Evolutionary conservation across 2,797 vertebrate species (phyloP).

Genomic region (Lepus oiostolus): DNA sequence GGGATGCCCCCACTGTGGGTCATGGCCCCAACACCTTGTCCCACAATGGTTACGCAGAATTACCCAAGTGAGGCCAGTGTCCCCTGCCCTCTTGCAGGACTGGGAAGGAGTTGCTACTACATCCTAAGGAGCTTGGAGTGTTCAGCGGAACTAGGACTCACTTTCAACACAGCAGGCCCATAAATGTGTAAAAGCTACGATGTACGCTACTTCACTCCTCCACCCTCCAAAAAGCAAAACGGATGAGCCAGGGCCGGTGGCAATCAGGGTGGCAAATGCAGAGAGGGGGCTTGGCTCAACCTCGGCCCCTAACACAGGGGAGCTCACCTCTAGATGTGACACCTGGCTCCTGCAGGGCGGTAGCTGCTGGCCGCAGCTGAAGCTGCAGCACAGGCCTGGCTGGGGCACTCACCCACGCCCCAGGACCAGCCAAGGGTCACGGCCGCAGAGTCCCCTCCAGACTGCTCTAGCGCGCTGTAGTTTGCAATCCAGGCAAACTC

Average conservation of each 20-base stretch:
- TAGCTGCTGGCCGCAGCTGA: not conserved
- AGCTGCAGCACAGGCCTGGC: not conserved
- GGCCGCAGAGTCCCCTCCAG: not conserved
- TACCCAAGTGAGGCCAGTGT: not conserved
- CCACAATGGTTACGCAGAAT: not conserved
- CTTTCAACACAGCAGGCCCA: not conserved
- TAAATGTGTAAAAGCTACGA: not conserved
- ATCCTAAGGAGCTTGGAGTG: not conserved
- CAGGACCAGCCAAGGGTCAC: not conserved
- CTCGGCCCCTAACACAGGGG: not conserved
- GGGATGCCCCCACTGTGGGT: not conserved
- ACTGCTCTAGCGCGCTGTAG: not conserved
- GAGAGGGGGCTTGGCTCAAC: not conserved
- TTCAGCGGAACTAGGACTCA: not conserved
- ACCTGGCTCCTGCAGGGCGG: not conserved
- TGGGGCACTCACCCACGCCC: not conserved
- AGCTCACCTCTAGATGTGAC: too few relatives aligned
- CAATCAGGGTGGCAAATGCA: too few relatives aligned
- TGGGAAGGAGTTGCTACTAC: not conserved
- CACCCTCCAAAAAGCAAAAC: conserved; percentile 18
- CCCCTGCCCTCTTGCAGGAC: not conserved
- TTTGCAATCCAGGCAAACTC: conserved; percentile 82
- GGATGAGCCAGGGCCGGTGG: not conserved
- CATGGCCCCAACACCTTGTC: not conserved
- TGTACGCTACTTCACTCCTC: not conserved